Conservation (phyloP, 2,797 vertebrate species). For the Pangasius krempfi region DNA sequence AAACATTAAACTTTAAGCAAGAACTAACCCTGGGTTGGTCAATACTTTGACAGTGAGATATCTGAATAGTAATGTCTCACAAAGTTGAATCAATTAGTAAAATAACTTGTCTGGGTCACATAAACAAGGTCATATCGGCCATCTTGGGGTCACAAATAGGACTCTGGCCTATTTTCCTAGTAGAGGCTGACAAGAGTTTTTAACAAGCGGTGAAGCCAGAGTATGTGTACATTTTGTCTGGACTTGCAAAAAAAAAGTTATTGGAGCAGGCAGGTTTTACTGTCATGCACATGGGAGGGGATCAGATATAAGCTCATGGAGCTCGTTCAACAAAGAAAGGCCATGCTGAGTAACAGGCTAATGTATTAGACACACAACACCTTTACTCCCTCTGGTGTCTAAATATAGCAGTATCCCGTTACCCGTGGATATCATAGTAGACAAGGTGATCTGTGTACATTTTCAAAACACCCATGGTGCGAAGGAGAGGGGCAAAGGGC, state of each 20-base stretch:
- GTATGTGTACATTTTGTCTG: not conserved
- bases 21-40: not conserved
- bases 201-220: not conserved
- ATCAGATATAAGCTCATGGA: not conserved
- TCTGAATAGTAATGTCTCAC: not conserved
- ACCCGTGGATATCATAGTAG: not conserved
- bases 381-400: constrained; percentile 5
- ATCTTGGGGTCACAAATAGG: not conserved
- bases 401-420: not conserved
- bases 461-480: not conserved
- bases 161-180: not conserved
- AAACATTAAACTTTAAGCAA: not conserved
- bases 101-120: not conserved
- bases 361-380: not conserved
- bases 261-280: not conserved
- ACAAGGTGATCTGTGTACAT: not conserved
- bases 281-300: not conserved
- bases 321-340: not conserved
- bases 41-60: not conserved
- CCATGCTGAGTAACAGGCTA: not conserved
- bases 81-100: not conserved
- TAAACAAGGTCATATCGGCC: not conserved
- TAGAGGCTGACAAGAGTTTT: not conserved
- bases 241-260: too few species aligned
- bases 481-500: not conserved